These are phyloP conservation scores for Drosophila demipolita DNA, from an alignment of 2,888 invertebrate genomes.

Conservation along the genomic window DNA sequence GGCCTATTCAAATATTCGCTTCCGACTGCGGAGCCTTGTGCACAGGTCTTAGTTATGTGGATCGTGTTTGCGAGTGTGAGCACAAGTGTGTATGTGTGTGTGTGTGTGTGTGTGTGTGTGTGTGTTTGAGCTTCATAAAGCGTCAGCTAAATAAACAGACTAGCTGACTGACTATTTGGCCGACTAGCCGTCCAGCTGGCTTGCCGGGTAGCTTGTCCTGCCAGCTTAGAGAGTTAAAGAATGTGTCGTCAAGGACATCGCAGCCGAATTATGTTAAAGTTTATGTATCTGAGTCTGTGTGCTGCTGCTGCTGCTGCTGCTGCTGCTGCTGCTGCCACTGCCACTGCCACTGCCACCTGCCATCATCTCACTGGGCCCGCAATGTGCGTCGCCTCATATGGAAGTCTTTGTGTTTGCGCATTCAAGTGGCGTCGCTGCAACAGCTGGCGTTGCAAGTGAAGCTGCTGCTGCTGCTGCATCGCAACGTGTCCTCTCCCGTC, in stretches of 20 bases:
- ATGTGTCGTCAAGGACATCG: slow-evolving; percentile 66
- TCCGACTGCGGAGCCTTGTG: slow-evolving; percentile 26
- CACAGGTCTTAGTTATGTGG: slow-evolving; percentile 34
- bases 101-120: slow-evolving; percentile 6
- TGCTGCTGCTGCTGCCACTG: slow-evolving; percentile 17
- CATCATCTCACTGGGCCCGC: slow-evolving; percentile 35
- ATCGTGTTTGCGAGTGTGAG: not conserved
- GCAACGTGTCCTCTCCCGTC: slow-evolving; percentile 11
- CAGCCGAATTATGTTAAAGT: slow-evolving; percentile 62
- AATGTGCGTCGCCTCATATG: slow-evolving; percentile 57
- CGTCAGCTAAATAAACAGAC: slow-evolving; percentile 43
- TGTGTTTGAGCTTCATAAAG: slow-evolving; percentile 28
- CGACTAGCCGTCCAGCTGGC: slow-evolving; percentile 21
- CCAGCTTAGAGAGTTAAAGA: slow-evolving; percentile 46
- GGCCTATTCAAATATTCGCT: slow-evolving; percentile 53
- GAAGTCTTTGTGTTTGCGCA: slow-evolving; percentile 76
- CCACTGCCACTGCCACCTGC: not conserved
- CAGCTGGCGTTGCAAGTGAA: slow-evolving; percentile 25
- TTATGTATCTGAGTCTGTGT: slow-evolving; percentile 14
- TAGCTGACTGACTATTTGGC: slow-evolving; percentile 23
- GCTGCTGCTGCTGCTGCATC: slow-evolving; percentile 6
- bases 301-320: slow-evolving; percentile 9
- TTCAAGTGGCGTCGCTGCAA: slow-evolving; percentile 69
- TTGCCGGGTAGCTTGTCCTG: slow-evolving; percentile 5
- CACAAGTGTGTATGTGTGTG: slow-evolving; percentile 5